Percentiles rank a stretch among this genome's conserved stretches.
Evolutionary conservation across 2,888 invertebrate species (phyloP).

Genomic region (Lasioglossum figueresi): DNA sequence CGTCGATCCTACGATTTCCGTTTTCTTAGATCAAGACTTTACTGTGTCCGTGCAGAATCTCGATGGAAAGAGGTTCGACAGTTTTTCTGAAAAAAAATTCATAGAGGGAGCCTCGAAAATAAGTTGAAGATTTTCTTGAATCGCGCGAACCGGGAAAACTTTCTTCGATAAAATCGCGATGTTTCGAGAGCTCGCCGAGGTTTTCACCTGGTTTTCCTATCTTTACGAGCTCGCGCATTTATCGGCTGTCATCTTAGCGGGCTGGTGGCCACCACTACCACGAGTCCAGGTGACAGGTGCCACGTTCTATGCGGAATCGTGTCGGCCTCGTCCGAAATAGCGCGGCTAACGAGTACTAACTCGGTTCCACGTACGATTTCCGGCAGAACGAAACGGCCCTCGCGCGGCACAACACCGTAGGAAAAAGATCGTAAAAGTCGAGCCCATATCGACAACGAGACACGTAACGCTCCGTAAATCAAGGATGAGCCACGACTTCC

Average conservation of each 20-base stretch:
- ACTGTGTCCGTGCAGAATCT: too few species aligned
- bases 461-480: neutral
- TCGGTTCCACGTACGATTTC: conserved; percentile 52
- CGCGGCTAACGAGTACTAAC: conserved; percentile 47
- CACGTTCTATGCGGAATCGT: conserved; percentile 50
- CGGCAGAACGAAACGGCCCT: conserved; percentile 30
- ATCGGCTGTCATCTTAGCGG: conserved; percentile 66
- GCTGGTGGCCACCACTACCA: conserved; percentile 54
- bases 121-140: neutral
- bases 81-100: neutral
- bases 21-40: too few species aligned
- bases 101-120: neutral
- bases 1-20: too few species aligned
- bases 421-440: conserved; percentile 3
- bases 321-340: conserved; percentile 48
- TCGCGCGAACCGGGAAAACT: conserved; percentile 26
- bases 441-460: neutral
- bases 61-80: too few species aligned
- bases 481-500: neutral
- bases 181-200: neutral
- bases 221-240: conserved; percentile 61
- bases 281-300: conserved; percentile 71
- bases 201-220: conserved; percentile 71
- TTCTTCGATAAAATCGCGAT: conserved; percentile 49
- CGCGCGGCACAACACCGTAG: neutral